Evolutionary conservation across 2,888 invertebrate species (phyloP).

Genomic region (Lobophora halterata): DNA sequence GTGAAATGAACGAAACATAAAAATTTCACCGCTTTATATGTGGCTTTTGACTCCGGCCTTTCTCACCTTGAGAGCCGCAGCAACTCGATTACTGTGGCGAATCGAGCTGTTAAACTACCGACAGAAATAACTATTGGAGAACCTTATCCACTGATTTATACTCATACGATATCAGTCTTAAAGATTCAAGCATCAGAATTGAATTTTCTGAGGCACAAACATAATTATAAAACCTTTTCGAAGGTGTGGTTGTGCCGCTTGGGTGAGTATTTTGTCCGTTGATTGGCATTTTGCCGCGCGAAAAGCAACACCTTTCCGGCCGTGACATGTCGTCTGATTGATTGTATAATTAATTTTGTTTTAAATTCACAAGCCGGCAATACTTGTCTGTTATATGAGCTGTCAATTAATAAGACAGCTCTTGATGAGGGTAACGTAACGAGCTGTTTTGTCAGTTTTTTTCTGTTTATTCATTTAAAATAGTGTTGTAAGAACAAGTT

Average conservation of each 20-base stretch:
- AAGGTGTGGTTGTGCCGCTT: conserved; percentile 42
- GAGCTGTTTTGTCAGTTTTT: conserved; percentile 55
- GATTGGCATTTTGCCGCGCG: conserved; percentile 75
- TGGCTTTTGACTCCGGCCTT: conserved; percentile 58
- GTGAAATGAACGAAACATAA: conserved; percentile 75
- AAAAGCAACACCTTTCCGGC: conserved; percentile 75
- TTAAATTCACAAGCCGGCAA: conserved; percentile 66
- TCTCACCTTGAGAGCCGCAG: conserved; percentile 65
- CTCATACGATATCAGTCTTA: conserved; percentile 36
- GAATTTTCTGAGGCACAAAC: conserved; percentile 25
- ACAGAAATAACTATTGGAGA: conserved; percentile 31
- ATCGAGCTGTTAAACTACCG: conserved; percentile 68
- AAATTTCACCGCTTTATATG: conserved; percentile 64
- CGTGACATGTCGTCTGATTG: conserved; percentile 73
- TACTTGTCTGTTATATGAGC: conserved; percentile 62
- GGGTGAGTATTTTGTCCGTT: conserved; percentile 68
- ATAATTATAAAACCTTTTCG: conserved; percentile 34
- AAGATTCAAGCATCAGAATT: conserved; percentile 37
- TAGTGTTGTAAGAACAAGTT: conserved; percentile 59
- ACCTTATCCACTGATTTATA: conserved; percentile 28
- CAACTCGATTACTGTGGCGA: conserved; percentile 71
- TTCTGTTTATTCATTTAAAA: conserved; percentile 56
- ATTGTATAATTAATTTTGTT: conserved; percentile 79
- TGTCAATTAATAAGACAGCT: conserved; percentile 77
- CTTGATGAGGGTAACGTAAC: conserved; percentile 71